Base-by-base conservation (phyloP, 2,888 invertebrate genomes). In the Drosophila niveifrons region DNA sequence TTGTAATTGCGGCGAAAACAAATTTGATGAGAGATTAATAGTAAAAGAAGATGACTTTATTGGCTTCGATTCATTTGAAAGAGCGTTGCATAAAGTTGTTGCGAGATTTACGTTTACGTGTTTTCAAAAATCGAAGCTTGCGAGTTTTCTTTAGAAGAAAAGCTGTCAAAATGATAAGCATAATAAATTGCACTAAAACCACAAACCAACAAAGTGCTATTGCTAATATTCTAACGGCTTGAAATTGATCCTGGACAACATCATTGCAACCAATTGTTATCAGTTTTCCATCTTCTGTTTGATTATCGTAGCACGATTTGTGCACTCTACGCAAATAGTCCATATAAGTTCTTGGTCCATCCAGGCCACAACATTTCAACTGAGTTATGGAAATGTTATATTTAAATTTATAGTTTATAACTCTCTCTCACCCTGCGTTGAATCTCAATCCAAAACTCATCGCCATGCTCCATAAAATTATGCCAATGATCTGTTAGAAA, bases 291-390 rank as follows among this genome's bases (percentile, higher is more conserved):
- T 29, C 48, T 1, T 34, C 18, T 10, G 1, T 11, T 10, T 59
- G 48, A 17, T 48, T 36, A 2, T 10, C 1, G 13, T 67, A 83
- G 48, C 81, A 81, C 0, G 53, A 52, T 0, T 9, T 23, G 0
- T 63, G 72, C 23, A 83, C 67, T 31, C 13, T 61, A 0, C 34
- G 65, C 31, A 78, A 2, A 9, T 66, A 66, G 0, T 66, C 57
- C 48, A 81, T 29, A 39, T 83, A 81, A 7, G 63, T 62, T 1
- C 66, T 39, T 0, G 81, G 83, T 1, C 83, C 65, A 0, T 69
- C 72, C 23, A 72, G 15, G 7, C 83, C 81, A 34, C 81, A 81
- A 6, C 81, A 81, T 2, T 29, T 41, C 8, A 75, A 3, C 81
- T 81, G 18, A 10, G 11, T 8, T 1, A 13, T 2, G 2, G 8